These are phyloP conservation scores for Melopsittacus undulatus DNA, from an alignment of 2,797 vertebrate genomes.

Conservation along the genomic window DNA sequence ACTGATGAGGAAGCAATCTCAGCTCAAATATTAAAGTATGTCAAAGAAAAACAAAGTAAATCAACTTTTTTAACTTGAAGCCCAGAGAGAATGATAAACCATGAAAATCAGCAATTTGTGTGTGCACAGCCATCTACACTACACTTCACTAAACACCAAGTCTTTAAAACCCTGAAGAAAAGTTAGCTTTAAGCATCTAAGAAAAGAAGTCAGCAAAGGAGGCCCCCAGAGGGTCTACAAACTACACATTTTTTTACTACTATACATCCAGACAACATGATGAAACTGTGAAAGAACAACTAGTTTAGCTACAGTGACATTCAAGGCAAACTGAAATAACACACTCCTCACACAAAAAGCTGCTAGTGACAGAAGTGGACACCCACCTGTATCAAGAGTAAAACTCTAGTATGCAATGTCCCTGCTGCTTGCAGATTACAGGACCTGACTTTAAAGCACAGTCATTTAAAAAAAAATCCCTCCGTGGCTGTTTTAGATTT, in stretches of 20 bases:
- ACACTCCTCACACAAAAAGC: neutral
- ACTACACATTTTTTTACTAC: neutral
- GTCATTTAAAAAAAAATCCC: neutral
- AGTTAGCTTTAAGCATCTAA: neutral
- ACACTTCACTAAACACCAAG: neutral
- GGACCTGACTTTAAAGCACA: neutral
- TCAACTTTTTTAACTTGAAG: neutral
- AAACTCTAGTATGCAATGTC: neutral
- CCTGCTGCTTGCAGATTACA: neutral
- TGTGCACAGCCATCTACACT: neutral
- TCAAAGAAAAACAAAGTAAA: neutral
- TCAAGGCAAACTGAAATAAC: neutral
- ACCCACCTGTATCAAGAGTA: neutral
- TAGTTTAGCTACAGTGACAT: neutral
- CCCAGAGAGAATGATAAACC: neutral
- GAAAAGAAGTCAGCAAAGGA: neutral
- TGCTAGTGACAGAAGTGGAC: neutral
- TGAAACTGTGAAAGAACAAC: neutral
- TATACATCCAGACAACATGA: neutral
- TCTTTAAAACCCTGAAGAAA: neutral
- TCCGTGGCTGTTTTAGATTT: neutral
- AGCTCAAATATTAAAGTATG: neutral
- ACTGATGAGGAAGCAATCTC: neutral
- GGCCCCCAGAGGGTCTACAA: neutral
- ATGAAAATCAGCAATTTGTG: neutral